Base-by-base conservation (phyloP, 1,140 invertebrate genomes). In the Polypedilum pembai region DNA sequence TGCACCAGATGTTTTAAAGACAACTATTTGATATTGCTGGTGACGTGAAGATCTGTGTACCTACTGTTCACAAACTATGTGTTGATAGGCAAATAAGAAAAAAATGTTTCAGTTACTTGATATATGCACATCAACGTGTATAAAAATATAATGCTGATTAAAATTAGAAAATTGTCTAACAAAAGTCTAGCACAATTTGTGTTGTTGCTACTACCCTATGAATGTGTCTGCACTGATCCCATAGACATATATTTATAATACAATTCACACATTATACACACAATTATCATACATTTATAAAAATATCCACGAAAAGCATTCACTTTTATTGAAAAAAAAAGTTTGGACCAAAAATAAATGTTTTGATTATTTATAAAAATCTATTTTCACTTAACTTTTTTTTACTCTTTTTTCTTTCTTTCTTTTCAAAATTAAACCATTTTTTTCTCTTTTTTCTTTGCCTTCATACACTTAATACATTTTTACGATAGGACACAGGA, bases 351-450 rank as follows among this genome's bases (percentile, higher is more conserved):
- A 69, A 69, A 69, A 69, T 69, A 69, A 69, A 56, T 56, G 12
- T 69, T 69, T 69, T 69, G 65, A 69, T 69, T 69, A 69, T 69
- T 69, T 69, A 20, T 69, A 69, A 69, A 69, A 69, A 69, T 69
- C 65, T 69, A 69, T 69, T 69, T 69, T 69, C 65, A 69, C 65
- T 69, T 69, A 20, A 69, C 8, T 69, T 69, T n/a, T 17, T 69
- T 69, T 69, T 69, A 69, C 65, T 69, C 18, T 69, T 69, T 18
- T n/a, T 18, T 69, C 18, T 69, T 69, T 18, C 65, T 69, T 69
- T 69, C 18, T 18, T 69, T 21, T 69, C 20, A 69, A 69, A n/a
- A 18, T 69, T 69, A 18, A 69, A 69, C 65, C 45, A 56, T 56
- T 33, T 33, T 33, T 33, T 33, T 33, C 45, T 56, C 45, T 56